Conservation (phyloP, 2,113 vertebrate species). For the Zosterops borbonicus region DNA sequence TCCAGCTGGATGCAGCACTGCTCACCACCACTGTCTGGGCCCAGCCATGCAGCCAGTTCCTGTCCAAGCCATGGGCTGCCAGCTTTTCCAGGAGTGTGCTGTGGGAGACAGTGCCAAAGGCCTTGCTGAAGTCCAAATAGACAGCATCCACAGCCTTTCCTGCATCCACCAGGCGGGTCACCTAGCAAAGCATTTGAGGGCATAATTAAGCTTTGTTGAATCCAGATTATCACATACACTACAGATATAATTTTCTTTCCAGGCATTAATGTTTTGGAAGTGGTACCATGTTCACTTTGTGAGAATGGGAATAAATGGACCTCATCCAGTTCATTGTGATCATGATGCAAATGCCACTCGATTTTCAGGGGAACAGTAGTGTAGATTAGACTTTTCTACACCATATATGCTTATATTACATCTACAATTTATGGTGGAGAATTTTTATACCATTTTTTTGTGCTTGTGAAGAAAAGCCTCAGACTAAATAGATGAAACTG, state of each 20-base stretch:
- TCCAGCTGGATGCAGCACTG: not conserved
- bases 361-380: not conserved
- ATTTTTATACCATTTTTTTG: not conserved
- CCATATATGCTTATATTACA: not conserved
- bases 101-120: not conserved
- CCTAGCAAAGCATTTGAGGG: not conserved
- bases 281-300: not conserved
- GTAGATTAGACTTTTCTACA: not conserved
- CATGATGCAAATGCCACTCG: not conserved
- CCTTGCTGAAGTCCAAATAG: not conserved
- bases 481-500: not conserved
- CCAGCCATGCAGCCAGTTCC: rapidly evolving
- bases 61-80: not conserved
- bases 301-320: not conserved
- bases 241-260: not conserved
- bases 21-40: not conserved
- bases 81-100: not conserved
- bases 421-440: not conserved
- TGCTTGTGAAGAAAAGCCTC: not conserved
- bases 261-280: not conserved
- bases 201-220: not conserved
- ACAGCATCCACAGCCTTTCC: not conserved
- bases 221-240: not conserved
- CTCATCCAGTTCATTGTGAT: not conserved
- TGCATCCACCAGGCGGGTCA: rapidly evolving